Base-by-base conservation (phyloP, 2,888 invertebrate species). In the Bugulina stolonifera region DNA sequence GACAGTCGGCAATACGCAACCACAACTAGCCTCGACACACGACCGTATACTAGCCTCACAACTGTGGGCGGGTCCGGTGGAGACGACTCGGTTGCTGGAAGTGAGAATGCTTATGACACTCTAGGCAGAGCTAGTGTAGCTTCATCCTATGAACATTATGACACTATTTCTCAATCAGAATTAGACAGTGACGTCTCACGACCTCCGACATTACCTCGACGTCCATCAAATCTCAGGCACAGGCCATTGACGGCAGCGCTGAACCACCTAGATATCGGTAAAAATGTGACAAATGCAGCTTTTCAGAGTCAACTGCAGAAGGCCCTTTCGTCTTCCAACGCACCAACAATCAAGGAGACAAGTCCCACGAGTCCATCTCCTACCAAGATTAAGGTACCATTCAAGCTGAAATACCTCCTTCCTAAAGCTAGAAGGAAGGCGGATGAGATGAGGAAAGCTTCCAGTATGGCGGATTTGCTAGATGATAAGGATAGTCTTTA, bases 41-140 rank as follows among this genome's bases (percentile, higher is more conserved):
- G 64, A 32, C 32, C 64, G 5, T 64, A 64, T 64, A 32, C 64
- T n/a, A 64, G 64, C n/a, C 27, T 64, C 10, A 64, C 64, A 25
- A 64, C 64, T 10, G 27, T 32, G 3, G 29, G 32, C 27, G 64
- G 64, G 2, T 64, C 64, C 1, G 64, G 32, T 10, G 64, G 34
- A 32, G 64, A 64, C 27, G 64, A 64, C 34, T 64, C 64, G 2
- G 64, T 64, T 29, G 64, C 64, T 32, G 64, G 64, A 2, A 64
- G 64, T 64, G 64, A 64, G 34, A 64, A 64, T 32, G 64, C 64
- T 32, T 64, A 64, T 64, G 64, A 64, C 32, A 64, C 64, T 29
- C 32, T 64, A 14, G 64, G 64, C 10, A 25, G 34, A 34, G 64
- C 64, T 32, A 64, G 64, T 64, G 64, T 34, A 2, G 64, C 64